Evolutionary conservation across 2,888 invertebrate genomes (phyloP).

Genomic region (Prionchulus punctatus): DNA sequence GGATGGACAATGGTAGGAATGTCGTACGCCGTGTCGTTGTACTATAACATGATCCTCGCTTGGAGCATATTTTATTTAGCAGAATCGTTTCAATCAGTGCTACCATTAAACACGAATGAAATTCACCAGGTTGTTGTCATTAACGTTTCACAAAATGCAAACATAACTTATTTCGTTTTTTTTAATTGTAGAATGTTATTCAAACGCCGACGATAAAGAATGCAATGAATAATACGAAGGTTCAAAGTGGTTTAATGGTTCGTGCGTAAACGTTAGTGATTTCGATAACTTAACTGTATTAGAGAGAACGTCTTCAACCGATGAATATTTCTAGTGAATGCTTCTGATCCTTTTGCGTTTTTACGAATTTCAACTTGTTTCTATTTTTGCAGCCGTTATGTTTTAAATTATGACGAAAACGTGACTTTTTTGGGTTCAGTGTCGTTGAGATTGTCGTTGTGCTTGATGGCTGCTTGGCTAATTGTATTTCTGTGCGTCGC

Average conservation of each 20-base stretch:
- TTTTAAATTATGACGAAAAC: neutral
- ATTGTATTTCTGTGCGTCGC: slow-evolving; percentile 32
- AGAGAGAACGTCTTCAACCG: slow-evolving; percentile 5
- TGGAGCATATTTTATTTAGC: slow-evolving; percentile 50
- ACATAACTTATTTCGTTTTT: slow-evolving; percentile 79
- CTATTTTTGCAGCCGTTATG: slow-evolving; percentile 6
- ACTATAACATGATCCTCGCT: slow-evolving; percentile 9
- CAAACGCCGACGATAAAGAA: neutral
- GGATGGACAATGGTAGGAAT: slow-evolving; percentile 7
- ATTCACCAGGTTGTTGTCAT: no score
- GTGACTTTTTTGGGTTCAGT: slow-evolving; percentile 14
- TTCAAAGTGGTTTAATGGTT: neutral
- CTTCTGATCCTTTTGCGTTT: neutral
- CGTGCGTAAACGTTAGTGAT: neutral
- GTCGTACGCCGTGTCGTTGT: neutral
- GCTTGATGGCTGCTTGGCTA: slow-evolving; percentile 31
- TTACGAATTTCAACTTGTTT: neutral
- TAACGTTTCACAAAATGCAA: no score
- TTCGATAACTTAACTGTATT: neutral
- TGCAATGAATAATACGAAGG: neutral
- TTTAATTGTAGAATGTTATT: slow-evolving; percentile 40
- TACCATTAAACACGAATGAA: no score
- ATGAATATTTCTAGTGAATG: slow-evolving; percentile 7
- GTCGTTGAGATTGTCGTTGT: slow-evolving; percentile 29
- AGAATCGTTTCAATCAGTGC: slow-evolving; percentile 62